Evolutionary conservation across 2,888 invertebrate species (phyloP).

Genomic region (Polylopha cassiicola): DNA sequence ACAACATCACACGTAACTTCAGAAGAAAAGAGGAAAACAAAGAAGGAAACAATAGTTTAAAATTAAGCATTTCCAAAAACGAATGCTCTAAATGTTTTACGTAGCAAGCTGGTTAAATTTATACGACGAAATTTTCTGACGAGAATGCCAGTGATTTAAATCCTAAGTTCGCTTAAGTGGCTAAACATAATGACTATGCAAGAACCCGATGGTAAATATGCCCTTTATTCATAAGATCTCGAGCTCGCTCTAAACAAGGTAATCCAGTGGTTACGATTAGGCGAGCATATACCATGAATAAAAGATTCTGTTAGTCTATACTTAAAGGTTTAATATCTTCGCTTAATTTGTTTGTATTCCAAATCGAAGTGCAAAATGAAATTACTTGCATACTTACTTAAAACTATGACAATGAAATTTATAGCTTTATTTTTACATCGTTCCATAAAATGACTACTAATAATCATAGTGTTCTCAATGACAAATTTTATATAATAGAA

Average conservation of each 20-base stretch:
- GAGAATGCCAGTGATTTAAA: too few relatives aligned
- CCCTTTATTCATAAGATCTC: conserved; percentile 13
- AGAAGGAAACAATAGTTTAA: too few relatives aligned
- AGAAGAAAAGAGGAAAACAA: too few relatives aligned
- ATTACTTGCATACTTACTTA: conserved; percentile 68
- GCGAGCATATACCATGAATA: conserved; percentile 69
- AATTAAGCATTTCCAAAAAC: too few relatives aligned
- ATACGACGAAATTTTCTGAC: too few relatives aligned
- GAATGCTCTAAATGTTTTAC: too few relatives aligned
- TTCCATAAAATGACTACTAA: conserved; percentile 71
- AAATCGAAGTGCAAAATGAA: conserved; percentile 72
- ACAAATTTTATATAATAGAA: conserved; percentile 73
- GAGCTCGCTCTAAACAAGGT: conserved; percentile 15
- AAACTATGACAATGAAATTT: conserved; percentile 75
- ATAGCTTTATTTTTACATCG: conserved; percentile 66
- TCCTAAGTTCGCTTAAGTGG: too few relatives aligned
- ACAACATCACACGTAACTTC: too few relatives aligned
- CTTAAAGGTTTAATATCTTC: conserved; percentile 55
- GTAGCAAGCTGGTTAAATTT: too few relatives aligned
- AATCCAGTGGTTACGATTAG: conserved; percentile 41
- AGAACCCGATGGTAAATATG: conserved; percentile 11
- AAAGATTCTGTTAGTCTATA: conserved; percentile 64
- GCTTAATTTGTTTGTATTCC: conserved; percentile 69
- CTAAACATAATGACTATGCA: too few relatives aligned
- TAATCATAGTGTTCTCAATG: conserved; percentile 70